Base-by-base conservation (phyloP, 2,113 vertebrate genomes). In the Nesospiza acunhae region DNA sequence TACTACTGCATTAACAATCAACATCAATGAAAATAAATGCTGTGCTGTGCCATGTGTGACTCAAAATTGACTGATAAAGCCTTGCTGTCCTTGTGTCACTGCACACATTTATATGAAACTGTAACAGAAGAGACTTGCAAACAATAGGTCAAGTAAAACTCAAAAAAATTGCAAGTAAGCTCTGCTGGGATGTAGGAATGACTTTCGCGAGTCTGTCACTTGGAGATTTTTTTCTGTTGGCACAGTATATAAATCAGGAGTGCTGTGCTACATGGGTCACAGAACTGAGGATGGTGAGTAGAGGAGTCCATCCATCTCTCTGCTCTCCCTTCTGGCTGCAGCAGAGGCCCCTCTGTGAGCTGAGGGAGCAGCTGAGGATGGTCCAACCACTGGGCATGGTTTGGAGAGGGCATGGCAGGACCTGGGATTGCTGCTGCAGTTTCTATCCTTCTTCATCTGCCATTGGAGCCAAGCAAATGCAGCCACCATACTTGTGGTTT, bases 341-440 rank as follows among this genome's bases (percentile, higher is more conserved):
- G 47, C 17, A 60, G 47, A 67, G 55, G 21, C 87, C 47, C 39
- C 26, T 17, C 20, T 1, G 0, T 42, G 30, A 84, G 33, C 23
- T 46, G 41, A 82, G 30, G 17, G 14, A 13, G 7, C 39, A 70
- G 8, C 0, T 1, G 19, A 11, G 7, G 20, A 70, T 19, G 13
- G 53, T 55, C 53, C 53, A 33, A 3, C 31, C 28, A 74, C 37
- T 0, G 1, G 15, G 16, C 0, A 0, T 21, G 12, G 9, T 55
- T 89, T 0, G 0, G 27, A 66, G 47, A 12, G 11, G 30, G 11
- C 49, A 14, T 2, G 1, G 49, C 35, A 72, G 39, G 21, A 68
- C 26, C 9, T 5, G 8, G 26, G 27, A 27, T 18, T 58, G 6
- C 35, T 1, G 1, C 33, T 46, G 49, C 47, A n/a, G 28, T 24